A percentile compares a stretch with the other conserved stretches of the same genome.
Conservation (phyloP, 1,140 invertebrate genomes). For the Venustaconcha ellipsiformis region DNA sequence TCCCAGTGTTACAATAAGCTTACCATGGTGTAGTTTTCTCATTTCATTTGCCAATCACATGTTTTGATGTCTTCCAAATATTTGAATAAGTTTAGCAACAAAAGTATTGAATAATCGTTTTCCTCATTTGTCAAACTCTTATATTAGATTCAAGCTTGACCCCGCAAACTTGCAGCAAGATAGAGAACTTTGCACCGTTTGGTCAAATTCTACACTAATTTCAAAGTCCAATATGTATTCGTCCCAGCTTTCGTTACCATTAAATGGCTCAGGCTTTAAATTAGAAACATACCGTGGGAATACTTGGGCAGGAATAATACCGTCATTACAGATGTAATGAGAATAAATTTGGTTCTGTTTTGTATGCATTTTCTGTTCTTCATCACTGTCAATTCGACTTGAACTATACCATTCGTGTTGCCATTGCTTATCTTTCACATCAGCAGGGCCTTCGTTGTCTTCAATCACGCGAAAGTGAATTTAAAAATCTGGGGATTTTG, state of each 20-base stretch:
- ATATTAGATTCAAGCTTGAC: conserved; percentile 4
- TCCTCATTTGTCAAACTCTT: neutral
- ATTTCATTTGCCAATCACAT: neutral
- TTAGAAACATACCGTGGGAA: neutral
- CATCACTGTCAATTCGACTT: too few species aligned
- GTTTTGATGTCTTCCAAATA: conserved; percentile 11
- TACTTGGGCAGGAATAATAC: too few species aligned
- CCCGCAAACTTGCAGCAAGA: conserved; percentile 1
- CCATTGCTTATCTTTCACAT: too few species aligned
- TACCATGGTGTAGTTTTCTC: too few species aligned
- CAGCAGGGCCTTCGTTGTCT: too few species aligned
- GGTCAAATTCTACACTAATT: conserved; percentile 6
- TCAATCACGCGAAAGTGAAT: too few species aligned
- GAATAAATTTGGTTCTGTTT: too few species aligned
- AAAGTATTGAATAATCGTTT: neutral
- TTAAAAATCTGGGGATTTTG: too few species aligned
- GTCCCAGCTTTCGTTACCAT: conserved; percentile 7
- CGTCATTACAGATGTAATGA: too few species aligned
- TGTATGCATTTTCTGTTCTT: too few species aligned
- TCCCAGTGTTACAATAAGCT: too few species aligned
- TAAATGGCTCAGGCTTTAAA: conserved; percentile 6
- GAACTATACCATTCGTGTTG: too few species aligned
- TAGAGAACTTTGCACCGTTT: neutral
- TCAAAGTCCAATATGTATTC: conserved; percentile 6
- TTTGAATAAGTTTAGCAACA: neutral